These are phyloP conservation scores for Hemiscyllium ocellatum DNA, from an alignment of 2,113 vertebrate genomes.

Conservation along the genomic window DNA sequence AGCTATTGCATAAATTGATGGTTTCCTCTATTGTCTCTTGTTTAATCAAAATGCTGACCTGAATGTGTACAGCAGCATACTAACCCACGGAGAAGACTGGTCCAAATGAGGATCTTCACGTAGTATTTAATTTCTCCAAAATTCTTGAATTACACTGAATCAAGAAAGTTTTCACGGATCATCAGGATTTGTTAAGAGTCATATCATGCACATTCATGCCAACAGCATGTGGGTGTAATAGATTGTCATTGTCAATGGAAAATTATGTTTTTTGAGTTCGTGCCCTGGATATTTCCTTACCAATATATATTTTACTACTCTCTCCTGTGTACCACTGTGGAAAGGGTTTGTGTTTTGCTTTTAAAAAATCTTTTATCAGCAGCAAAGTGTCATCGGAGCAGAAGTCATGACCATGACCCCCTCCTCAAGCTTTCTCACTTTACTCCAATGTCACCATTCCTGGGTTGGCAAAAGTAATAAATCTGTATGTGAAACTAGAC, in stretches of 20 bases:
- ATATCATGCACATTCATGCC: neutral
- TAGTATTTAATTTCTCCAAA: neutral
- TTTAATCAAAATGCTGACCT: no score
- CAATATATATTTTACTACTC: neutral
- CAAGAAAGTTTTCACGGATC: neutral
- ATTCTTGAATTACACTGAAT: neutral
- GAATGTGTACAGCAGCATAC: no score
- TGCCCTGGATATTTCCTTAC: neutral
- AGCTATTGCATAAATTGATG: neutral
- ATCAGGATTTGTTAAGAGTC: neutral
- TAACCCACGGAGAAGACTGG: neutral
- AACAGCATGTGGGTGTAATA: neutral
- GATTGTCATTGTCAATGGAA: neutral
- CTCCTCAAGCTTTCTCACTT: neutral
- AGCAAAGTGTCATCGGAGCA: neutral
- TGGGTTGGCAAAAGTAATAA: neutral
- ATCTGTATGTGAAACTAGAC: neutral
- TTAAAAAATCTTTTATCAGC: neutral
- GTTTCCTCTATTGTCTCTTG: no score
- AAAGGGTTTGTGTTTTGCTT: neutral
- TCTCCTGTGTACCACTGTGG: neutral
- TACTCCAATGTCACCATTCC: neutral
- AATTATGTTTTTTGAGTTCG: neutral
- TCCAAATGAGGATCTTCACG: neutral
- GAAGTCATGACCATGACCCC: neutral